Evolutionary conservation across 2,797 vertebrate genomes (phyloP).

Genomic region (Spatula versicolor): DNA sequence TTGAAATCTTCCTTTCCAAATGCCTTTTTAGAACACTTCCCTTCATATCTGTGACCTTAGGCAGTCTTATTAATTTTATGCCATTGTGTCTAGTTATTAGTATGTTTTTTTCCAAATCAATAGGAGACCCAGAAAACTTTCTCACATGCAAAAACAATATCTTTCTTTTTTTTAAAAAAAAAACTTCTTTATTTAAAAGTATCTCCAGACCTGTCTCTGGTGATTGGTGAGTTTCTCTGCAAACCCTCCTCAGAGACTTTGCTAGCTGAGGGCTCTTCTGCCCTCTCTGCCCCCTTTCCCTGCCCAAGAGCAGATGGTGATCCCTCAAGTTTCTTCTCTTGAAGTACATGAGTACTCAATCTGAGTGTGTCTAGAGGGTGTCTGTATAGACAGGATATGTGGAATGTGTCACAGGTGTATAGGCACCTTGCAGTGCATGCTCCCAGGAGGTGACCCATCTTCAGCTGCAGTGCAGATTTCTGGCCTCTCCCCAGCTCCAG

Average conservation of each 20-base stretch:
- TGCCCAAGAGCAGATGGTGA: background rate
- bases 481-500: background rate
- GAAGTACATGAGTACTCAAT: accelerated
- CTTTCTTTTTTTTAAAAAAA: background rate
- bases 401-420: background rate
- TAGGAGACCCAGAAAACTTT: background rate
- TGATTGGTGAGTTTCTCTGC: background rate
- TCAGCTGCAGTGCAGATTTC: background rate
- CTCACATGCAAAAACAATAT: background rate
- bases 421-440: background rate
- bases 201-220: background rate
- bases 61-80: conserved; percentile 2
- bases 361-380: background rate
- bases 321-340: background rate
- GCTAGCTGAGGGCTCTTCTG: background rate
- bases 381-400: background rate
- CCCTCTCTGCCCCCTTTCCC: background rate
- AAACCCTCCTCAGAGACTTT: background rate
- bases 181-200: background rate
- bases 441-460: background rate
- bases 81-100: background rate
- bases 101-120: background rate
- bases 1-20: background rate
- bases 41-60: background rate
- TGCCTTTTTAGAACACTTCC: background rate